Conservation (phyloP, 2,797 vertebrate species). For the Sebastes variabilis region DNA sequence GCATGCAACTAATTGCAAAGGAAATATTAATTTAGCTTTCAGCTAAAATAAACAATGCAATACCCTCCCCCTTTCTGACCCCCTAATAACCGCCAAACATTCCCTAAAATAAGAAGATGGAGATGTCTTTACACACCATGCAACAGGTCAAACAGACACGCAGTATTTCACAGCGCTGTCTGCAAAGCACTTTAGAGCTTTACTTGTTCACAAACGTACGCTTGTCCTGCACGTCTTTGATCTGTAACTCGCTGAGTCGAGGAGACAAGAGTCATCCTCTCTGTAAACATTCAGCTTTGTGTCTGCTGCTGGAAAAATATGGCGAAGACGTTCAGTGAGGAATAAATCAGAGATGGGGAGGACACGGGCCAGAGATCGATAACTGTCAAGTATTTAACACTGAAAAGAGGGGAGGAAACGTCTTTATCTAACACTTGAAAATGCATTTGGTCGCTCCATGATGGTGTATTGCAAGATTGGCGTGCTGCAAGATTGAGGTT, state of each 20-base stretch:
- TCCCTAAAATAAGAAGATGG: not conserved
- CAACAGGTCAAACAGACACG: not conserved
- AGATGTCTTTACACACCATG: not conserved
- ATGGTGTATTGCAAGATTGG: not conserved
- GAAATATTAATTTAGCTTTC: not conserved
- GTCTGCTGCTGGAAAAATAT: not conserved
- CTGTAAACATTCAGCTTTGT: slow-evolving; percentile 12
- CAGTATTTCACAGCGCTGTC: not conserved
- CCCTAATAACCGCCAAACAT: no score
- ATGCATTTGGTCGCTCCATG: not conserved
- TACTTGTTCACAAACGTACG: slow-evolving; percentile 5
- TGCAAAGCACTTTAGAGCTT: not conserved
- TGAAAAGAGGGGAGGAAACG: not conserved
- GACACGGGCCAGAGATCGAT: not conserved
- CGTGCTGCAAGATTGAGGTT: not conserved
- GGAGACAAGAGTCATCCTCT: not conserved
- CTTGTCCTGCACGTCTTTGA: not conserved
- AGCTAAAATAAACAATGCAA: not conserved
- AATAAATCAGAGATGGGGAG: slow-evolving; percentile 3
- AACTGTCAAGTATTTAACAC: not conserved
- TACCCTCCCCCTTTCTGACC: not conserved
- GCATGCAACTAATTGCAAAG: not conserved
- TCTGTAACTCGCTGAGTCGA: not conserved
- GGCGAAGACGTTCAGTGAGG: not conserved
- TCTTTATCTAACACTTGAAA: not conserved